Evolutionary conservation across 2,797 vertebrate genomes (phyloP), one percentile per base, ranked within the genome.

Genomic region (Phrynocephalus vlangalii): DNA sequence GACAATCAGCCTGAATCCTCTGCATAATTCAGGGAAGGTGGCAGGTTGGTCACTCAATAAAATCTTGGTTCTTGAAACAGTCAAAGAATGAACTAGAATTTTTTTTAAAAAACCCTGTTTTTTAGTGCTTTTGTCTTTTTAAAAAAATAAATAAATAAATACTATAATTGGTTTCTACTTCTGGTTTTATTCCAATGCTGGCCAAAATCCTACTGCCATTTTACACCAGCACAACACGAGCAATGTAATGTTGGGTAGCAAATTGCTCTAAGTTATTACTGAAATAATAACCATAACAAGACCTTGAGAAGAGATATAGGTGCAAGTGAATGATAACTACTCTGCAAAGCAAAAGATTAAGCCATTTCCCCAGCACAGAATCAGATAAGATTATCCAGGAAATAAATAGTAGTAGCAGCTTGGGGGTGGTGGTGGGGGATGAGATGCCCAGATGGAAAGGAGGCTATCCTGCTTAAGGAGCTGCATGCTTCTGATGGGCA

Each of bases 381-480:
- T 10, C 30, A 81, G 10, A 7, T 26, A 73, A 5, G 3, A 66
- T 63, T 8, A 73, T 18, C 24, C 16, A 80, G 30, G 18, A 56
- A 56, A 56, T 56, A 56, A 56, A 56, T 56, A 56, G 52, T 13
- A 9, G 52, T 56, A 56, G 52, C 52, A 56, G 52, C 52, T 56
- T 56, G 52, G 9, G 52, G 10, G 38, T 38, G 38, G 38, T 44
- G 38, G 38, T 1, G 52, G 52, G 52, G 52, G 13, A 7, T 56
- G 52, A 56, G 0, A 2, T 63, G 18, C 60, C 60, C 60, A 63
- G 28, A 8, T 30, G 38, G n/a, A 13, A 38, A n/a, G 60, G 26
- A 77, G 5, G 28, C 60, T 52, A 26, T 76, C 15, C 50, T 77
- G 24, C n/a, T 44, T 82, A 87, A 90, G 13, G 44, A 92, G 70